Conservation (phyloP, 2,113 vertebrate genomes). For the Halichoerus grypus region DNA sequence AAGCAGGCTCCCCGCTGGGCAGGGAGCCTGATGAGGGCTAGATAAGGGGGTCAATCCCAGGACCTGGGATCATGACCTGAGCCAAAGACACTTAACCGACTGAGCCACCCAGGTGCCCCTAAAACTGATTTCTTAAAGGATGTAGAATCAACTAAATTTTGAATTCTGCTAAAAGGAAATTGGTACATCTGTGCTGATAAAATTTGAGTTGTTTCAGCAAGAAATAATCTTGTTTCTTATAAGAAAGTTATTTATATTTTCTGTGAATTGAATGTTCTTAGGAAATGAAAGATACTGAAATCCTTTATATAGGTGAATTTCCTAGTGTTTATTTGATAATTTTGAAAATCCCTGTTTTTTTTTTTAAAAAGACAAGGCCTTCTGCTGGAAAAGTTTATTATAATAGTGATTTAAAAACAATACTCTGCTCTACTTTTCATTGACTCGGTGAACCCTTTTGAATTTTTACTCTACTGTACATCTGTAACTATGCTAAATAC, state of each 20-base stretch:
- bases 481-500: not conserved
- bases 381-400: not conserved
- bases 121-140: not conserved
- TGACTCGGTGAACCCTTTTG: not conserved
- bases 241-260: slow-evolving; percentile 12
- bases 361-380: not conserved
- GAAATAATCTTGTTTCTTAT: not conserved
- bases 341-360: not conserved
- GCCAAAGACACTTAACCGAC: not conserved
- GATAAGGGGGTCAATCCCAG: not conserved
- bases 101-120: not conserved
- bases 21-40: not conserved
- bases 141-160: not conserved
- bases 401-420: not conserved
- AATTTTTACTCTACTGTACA: not conserved
- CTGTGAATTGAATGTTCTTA: not conserved
- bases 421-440: not conserved
- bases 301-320: not conserved
- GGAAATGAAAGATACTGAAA: slow-evolving; percentile 1
- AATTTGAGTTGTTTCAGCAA: not conserved
- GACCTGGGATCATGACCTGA: not conserved
- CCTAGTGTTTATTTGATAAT: not conserved
- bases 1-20: no score
- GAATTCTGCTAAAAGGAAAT: not conserved
- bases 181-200: not conserved